These are phyloP conservation scores for Apaloderma vittatum DNA, from an alignment of 2,113 vertebrate species.

Conservation along the genomic window DNA sequence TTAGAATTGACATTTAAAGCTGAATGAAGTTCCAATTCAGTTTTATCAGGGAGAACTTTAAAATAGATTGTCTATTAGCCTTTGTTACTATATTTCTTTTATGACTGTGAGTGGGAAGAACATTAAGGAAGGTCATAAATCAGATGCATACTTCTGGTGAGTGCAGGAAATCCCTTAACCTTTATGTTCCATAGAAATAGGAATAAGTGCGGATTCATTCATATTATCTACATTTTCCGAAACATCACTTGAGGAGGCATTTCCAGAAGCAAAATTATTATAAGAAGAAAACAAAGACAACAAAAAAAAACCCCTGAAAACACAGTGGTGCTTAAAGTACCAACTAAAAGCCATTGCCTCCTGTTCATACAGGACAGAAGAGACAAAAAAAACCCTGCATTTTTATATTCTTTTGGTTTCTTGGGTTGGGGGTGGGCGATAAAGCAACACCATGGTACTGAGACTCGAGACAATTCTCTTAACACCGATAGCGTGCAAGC, in stretches of 20 bases:
- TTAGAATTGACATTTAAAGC: conserved; percentile 49
- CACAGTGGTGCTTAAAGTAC: background rate
- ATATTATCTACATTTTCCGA: background rate
- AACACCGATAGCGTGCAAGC: background rate
- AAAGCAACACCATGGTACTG: background rate
- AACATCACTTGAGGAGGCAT: background rate
- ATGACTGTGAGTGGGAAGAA: background rate
- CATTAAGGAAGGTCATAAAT: conserved; percentile 20
- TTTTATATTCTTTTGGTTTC: background rate
- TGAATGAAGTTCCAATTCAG: conserved; percentile 26
- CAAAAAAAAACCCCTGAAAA: background rate
- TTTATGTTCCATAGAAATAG: conserved; percentile 16
- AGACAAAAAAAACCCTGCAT: accelerated
- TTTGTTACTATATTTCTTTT: background rate
- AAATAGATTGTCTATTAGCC: background rate
- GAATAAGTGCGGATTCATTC: background rate
- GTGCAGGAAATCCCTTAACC: conserved; percentile 30
- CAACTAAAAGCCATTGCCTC: background rate
- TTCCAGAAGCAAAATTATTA: conserved; percentile 6
- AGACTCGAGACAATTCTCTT: conserved; percentile 10
- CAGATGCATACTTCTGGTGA: conserved; percentile 40
- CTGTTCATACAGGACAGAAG: background rate
- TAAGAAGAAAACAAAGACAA: background rate
- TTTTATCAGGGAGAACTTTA: conserved; percentile 45
- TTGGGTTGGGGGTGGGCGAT: background rate